Evolutionary conservation across 2,797 vertebrate species (phyloP), one percentile per base, ranked within the genome.

Genomic region (Loris lydekkerianus): DNA sequence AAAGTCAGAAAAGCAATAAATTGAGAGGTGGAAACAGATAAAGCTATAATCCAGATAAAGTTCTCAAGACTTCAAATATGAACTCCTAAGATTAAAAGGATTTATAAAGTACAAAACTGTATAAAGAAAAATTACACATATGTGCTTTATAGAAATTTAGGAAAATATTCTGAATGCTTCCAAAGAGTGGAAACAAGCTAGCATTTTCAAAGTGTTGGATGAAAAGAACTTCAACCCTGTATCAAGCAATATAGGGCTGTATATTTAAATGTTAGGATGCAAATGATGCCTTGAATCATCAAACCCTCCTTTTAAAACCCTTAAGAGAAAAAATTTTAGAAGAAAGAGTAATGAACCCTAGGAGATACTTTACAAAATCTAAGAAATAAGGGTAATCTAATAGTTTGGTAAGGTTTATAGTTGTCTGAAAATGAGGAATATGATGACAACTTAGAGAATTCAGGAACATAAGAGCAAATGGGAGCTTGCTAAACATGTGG

Each of bases 1-100:
- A 94, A 82, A 88, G 5, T 86, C 88, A 40, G 23, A 29, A 93
- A 89, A 58, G 73, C 82, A 86, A 73, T 17, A 58, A 78, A 70
- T 60, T 1, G 20, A 43, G 37, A 92, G 20, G 13, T 65, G 7
- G 7, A 77, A 85, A 53, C 27, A 80, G 4, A 60, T 94, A 85
- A 88, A 75, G 43, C n/a, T 49, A 84, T 67, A 83, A 87, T 3
- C 5, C 43, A 81, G 15, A 18, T 10, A 15, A 31, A 91, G 63
- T 72, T 72, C 17, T 58, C 31, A 88, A 21, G 17, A 73, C 65
- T 94, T 90, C 75, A 81, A 76, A 76, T 65, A 75, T 61, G 2
- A 90, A 89, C 15, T 63, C 7, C 3, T 76, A 65, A 77, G 58
- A 56, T n/a, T 65, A 80, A 91, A 93, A 1, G 4, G 84, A 3